Base-by-base conservation (phyloP, 2,888 invertebrate genomes). In the Hirtodrosophila confusa region DNA sequence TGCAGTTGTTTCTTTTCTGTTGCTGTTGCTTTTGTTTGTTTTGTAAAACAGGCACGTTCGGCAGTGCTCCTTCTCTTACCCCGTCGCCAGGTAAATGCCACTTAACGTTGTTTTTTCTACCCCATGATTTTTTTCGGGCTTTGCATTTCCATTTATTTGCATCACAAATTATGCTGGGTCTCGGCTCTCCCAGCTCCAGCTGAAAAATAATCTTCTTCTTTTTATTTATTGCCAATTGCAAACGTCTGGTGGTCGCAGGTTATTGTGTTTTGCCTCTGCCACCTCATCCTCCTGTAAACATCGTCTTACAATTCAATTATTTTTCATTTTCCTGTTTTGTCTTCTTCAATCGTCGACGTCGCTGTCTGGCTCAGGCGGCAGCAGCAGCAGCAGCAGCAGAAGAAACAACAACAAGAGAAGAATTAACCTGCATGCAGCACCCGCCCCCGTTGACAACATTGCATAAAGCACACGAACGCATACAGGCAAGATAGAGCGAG, bases 261-360 rank as follows among this genome's bases (percentile, higher is more conserved):
- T 64, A 54, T 37, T 40, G 40, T 60, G 45, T 49, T 44, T 63
- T 71, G 36, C 33, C 45, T 27, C 39, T 45, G 35, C 33, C 48
- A 44, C 47, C 41, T 41, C 53, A 36, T 43, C 40, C 73, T 65
- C 40, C 64, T 66, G 71, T 62, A 60, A 74, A 69, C 66, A 72
- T 53, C 70, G 79, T 65, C 86, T 72, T 88, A 87, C 88, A 84
- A 84, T 84, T 84, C 88, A 84, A 84, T 84, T 88, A 84, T 88
- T 87, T 84, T 88, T 78, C 75, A 80, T 84, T 84, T 88, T 87
- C 86, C 86, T 88, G 86, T 78, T 87, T 80, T 80, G 75, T 87
- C 86, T 87, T 78, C 72, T 84, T 86, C 65, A 80, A 78, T 72
- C 74, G 75, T 78, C 65, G 74, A 45, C 63, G 41, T 33, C 61